Evolutionary conservation across 1,140 invertebrate species (phyloP).

Genomic region (Tetranychus cinnabarinus): DNA sequence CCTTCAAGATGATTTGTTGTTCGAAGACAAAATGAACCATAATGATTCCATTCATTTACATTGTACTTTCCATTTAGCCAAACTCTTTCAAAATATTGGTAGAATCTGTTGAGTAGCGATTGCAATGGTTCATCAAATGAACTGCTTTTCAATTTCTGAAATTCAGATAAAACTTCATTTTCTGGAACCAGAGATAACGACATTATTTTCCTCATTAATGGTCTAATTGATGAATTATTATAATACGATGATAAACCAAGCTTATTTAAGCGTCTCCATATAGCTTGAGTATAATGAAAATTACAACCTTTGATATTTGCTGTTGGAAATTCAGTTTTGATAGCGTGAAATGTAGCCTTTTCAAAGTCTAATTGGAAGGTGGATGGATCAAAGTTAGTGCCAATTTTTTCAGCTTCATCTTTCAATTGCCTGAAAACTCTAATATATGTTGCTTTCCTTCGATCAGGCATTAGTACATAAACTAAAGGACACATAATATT

Average conservation of each 20-base stretch:
- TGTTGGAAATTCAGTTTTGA: neutral
- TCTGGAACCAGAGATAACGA: neutral
- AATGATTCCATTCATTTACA: neutral
- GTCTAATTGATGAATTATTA: neutral
- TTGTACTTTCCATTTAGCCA: neutral
- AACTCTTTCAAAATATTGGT: neutral
- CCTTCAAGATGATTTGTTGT: neutral
- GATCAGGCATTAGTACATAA: neutral
- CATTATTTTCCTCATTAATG: neutral
- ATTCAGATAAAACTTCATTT: neutral
- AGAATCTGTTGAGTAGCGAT: neutral
- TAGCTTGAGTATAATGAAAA: neutral
- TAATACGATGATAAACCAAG: neutral
- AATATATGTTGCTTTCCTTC: neutral
- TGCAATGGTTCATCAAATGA: neutral
- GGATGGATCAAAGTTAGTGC: neutral
- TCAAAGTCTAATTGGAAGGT: neutral
- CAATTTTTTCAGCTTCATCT: neutral
- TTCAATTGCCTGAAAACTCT: neutral
- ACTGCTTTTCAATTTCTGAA: neutral
- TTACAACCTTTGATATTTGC: neutral
- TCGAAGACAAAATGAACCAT: neutral
- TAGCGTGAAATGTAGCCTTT: neutral
- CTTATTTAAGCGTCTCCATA: neutral
- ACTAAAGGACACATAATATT: neutral